Evolutionary conservation across 2,888 invertebrate genomes (phyloP), one percentile per base, ranked within the genome.

Genomic region (Neoscelio sp.): DNA sequence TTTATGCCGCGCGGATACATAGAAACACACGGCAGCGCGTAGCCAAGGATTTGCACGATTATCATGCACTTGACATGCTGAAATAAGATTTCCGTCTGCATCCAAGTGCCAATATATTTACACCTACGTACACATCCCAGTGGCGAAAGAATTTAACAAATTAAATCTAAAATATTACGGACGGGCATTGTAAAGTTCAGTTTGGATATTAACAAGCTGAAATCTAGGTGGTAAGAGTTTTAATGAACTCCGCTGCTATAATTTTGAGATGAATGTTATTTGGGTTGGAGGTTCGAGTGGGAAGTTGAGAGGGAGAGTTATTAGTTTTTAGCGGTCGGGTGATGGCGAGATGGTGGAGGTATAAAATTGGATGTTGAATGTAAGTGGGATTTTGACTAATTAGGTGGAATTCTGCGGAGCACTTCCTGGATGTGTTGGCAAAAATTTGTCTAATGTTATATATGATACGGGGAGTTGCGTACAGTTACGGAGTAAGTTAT

Each of bases 71-170:
- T 67, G 54, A 67, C 44, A 46, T 54, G 20, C 44, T 48, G 38
- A 58, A 68, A 68, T 68, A 68, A 68, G 48, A 68, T 58, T 68
- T 56, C 46, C 48, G 15, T n/a, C 28, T 13, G 10, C 33, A 18
- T 5, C 13, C 26, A 18, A 50, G 40, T 13, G 35, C 50, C 30
- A 40, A 38, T 50, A 28, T 40, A 50, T 50, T 62, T 35, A 35
- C 48, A 23, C 18, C 48, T 10, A 46, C 58, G 26, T 5, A 28
- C 23, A 13, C 38, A 13, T n/a, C n/a, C n/a, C n/a, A n/a, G n/a
- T n/a, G n/a, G n/a, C n/a, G n/a, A n/a, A n/a, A n/a, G n/a, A n/a
- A 12, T 6, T 15, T 28, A 26, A 10, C 44, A 60, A 60, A 60
- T 60, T 60, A 30, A 42, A 44, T 44, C 7, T 30, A 26, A 60